Base-by-base conservation (phyloP, 2,888 invertebrate genomes). In the Gordius sp. region DNA sequence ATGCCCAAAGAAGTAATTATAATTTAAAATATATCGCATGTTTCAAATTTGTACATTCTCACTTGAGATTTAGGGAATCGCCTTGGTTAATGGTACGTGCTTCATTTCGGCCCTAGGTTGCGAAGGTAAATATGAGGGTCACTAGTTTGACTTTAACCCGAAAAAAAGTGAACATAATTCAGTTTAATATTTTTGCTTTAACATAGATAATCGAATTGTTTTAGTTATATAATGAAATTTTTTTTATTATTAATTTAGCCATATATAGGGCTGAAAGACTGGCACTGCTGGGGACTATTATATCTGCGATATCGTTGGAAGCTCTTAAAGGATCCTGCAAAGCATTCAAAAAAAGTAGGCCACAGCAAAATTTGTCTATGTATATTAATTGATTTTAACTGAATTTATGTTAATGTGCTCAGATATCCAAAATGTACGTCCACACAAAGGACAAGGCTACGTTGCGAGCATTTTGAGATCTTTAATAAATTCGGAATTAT, bases 61-160 rank as follows among this genome's bases (percentile, higher is more conserved):
- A n/a, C 20, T 67, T 77, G 28, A 71, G 72, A 41, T 72, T 77
- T 1, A 78, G 78, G 67, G 78, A 78, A 64, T 78, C 24, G 75
- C 76, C 1, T 66, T 78, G 60, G 76, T 78, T 62, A 78, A 78
- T 65, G 78, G 78, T 41, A 78, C 78, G 13, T 78, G 78, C 63
- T 68, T 78, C 60, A 78, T 78, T 53, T 75, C 77, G 8, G 73
- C 77, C 8, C 66, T 78, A 24, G 78, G 77, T 41, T 75, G 76
- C 13, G 76, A 77, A 68, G 72, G 73, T 73, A 56, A 60, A 28
- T 41, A 33, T 33, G 8, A 33, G n/a, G n/a, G 8, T 33, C 39
- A 33, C 8, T 13, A n/a, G 8, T 33, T 13, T 33, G 8, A 33
- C n/a, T n/a, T 13, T 33, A 33, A 33, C 8, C n/a, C 39, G 39